Base-by-base conservation (phyloP, 2,113 vertebrate species). In the Scopus umbretta region DNA sequence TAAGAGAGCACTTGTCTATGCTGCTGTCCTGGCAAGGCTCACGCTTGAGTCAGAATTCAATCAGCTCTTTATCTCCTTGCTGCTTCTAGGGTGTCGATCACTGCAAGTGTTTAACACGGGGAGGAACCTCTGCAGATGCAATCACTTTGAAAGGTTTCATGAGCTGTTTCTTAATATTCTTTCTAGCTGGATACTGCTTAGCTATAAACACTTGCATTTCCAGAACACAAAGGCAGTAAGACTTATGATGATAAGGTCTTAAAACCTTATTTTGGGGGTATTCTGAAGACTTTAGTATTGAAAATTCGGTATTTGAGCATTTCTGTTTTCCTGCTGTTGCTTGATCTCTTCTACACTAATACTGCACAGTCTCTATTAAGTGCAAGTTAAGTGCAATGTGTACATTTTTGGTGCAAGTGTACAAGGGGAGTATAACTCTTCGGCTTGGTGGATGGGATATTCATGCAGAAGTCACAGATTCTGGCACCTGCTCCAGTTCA, bases 41-140 rank as follows among this genome's bases (percentile, higher is more conserved):
- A 45, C 42, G 70, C 97, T 98, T 97, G 97, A 98, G 97, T 98
- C 98, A 95, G 92, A 98, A 97, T 98, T 98, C 98, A 99, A 99
- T 98, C 98, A 98, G 97, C 82, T 95, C 55, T 97, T 99, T 98
- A 98, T 98, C 98, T 99, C 89, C 98, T 98, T 98, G 98, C 98
- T 90, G 59, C 96, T 98, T 98, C 96, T 86, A 96, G 94, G 97
- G 97, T 98, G 98, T 97, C 90, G 96, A 98, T 98, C 92, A 95
- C 96, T 96, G 95, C 8, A 95, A 98, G 97, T 97, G 92, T 98
- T 98, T 99, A 98, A 98, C 89, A 75, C 47, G 84, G 97, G 96
- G 93, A 97, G 98, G 98, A 96, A 96, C 93, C 88, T 95, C 87
- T 95, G 80, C 96, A 97, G 95, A 83, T 75, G 22, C 26, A 80